phyloP scores from a whole-genome alignment of 2,797 vertebrate genomes.

The Psittacula echo region DNA sequence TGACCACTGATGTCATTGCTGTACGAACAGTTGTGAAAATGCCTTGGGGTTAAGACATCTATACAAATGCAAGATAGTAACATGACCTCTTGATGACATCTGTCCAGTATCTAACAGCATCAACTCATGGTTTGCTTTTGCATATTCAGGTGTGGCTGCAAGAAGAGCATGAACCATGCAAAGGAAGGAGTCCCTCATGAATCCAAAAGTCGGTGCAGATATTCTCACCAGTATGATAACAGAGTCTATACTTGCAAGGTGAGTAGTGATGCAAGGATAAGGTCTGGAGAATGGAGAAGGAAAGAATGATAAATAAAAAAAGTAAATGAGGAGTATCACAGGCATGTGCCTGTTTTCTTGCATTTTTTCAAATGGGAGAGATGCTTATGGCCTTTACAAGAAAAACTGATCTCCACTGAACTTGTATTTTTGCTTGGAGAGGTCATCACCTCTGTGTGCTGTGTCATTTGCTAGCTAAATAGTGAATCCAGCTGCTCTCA shows the following conservation, averaged over 20 bases:
- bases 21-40: neutral
- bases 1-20: neutral
- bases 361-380: neutral
- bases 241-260: conserved; percentile 98
- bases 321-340: neutral
- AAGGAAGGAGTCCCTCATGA: conserved; percentile 92
- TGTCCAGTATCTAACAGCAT: neutral
- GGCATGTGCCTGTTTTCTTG: neutral
- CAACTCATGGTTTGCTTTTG: conserved; percentile 18
- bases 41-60: neutral
- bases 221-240: conserved; percentile 96
- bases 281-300: neutral
- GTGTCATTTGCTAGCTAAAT: neutral
- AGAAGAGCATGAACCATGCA: conserved; percentile 98
- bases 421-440: neutral
- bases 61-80: neutral
- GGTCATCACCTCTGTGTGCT: neutral
- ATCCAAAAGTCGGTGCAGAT: conserved; percentile 93
- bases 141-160: conserved; percentile 89
- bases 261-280: conserved; percentile 19
- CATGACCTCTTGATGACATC: neutral
- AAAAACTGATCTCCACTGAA: neutral
- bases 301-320: too few species aligned
- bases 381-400: neutral
- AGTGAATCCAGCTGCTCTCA: neutral